These are phyloP conservation scores for Euura lappo DNA, from an alignment of 1,140 invertebrate species.

Conservation along the genomic window DNA sequence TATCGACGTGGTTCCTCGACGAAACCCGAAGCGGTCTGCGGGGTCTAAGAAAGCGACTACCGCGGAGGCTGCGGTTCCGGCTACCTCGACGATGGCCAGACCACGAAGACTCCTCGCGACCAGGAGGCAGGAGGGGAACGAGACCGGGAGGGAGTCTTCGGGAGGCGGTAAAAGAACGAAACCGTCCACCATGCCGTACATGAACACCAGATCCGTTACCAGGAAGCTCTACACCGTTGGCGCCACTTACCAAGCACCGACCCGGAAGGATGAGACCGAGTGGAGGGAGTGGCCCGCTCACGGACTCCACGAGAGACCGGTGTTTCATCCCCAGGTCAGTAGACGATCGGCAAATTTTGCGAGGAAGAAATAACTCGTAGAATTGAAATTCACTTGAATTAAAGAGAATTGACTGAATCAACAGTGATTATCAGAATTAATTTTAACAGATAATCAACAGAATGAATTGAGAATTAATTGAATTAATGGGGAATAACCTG, in stretches of 20 bases:
- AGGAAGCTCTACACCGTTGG: constrained; percentile 48
- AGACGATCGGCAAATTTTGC: constrained; percentile 27
- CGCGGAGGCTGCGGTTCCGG: not conserved
- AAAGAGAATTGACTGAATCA: not conserved
- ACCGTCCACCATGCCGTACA: constrained; percentile 37
- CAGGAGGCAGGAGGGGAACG: constrained; percentile 28
- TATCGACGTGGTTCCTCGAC: constrained; percentile 26
- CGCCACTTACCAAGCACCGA: constrained; percentile 48
- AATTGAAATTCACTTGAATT: not conserved
- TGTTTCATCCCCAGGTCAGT: constrained; percentile 48
- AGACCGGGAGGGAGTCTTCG: constrained; percentile 4
- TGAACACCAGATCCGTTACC: constrained; percentile 52
- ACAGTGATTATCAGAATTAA: not conserved
- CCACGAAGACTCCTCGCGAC: constrained; percentile 32
- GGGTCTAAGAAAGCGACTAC: not conserved
- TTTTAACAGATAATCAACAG: no score
- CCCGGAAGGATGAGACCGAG: constrained; percentile 33
- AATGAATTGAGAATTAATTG: no score
- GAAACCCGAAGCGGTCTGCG: constrained; percentile 32
- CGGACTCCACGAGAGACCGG: constrained; percentile 54
- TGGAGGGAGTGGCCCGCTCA: constrained; percentile 50
- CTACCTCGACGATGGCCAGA: constrained; percentile 30
- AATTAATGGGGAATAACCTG: no score
- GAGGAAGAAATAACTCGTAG: not conserved
- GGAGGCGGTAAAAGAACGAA: constrained; percentile 28